Evolutionary conservation across 37 sponge, comb jelly and placozoan genomes (phyloP), one percentile per base, ranked within the genome.

Genomic region (Ephydatia muelleri): DNA sequence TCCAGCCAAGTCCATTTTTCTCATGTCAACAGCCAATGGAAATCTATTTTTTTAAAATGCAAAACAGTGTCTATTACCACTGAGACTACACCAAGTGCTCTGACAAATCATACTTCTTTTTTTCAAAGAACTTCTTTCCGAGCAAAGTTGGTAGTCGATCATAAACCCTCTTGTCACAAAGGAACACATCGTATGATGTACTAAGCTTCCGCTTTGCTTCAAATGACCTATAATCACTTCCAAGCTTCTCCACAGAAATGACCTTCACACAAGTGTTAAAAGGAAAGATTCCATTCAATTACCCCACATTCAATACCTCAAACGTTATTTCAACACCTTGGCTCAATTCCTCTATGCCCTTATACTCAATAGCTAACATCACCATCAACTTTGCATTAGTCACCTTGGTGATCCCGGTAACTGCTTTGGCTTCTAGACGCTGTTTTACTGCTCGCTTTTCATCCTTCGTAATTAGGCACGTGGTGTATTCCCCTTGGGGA

Each of bases 51-150:
- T n/a, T n/a, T n/a, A n/a, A n/a, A n/a, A n/a, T n/a, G 57, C 57
- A 57, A 57, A 57, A 14, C 19, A 43, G 43, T 9, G 43, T 21
- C 6, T 57, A 57, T 16, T 57, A 5, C 16, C 16, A 57, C 57
- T 14, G 43, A 6, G 3, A 6, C 6, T 43, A 21, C 57, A 57
- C 1, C 57, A 57, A n/a, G n/a, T 57, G 43, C 43, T 43, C 5
- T 26, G 35, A 70, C 8, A 31, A 67, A 76, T 48, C 90, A 49
- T 23, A 95, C 95, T 82, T 91, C 35, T 91, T 96, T 79, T 88
- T 96, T 34, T 84, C 82, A 74, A 85, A 89, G 86, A 96, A 96
- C 31, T 81, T 83, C 83, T 96, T 96, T n/a, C 97, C 97, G 2
- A 96, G 90, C 36, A 78, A 71, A 5, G 67, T 38, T 16, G 89